A percentile compares a stretch with the other conserved stretches of the same genome.
These are phyloP conservation scores for Tiphia femorata DNA, from an alignment of 2,888 invertebrate genomes.

Conservation along the genomic window DNA sequence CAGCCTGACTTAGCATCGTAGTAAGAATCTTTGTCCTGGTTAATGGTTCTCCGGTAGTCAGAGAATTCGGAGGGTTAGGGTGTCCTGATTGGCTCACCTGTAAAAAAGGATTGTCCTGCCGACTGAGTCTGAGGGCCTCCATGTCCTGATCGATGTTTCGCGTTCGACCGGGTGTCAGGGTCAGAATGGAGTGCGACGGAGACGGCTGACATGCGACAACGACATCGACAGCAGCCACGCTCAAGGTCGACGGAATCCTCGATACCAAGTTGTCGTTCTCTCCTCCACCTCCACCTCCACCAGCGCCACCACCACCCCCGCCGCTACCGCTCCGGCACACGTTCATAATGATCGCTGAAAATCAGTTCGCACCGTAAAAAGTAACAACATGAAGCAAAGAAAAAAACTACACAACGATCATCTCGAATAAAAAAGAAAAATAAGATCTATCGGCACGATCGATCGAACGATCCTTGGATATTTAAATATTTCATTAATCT, in stretches of 20 bases:
- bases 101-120: slow-evolving; percentile 88
- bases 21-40: too few relatives aligned
- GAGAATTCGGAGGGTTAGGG: not conserved
- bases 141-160: slow-evolving; percentile 87
- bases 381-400: too few relatives aligned
- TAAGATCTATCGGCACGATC: too few relatives aligned
- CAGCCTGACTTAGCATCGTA: too few relatives aligned
- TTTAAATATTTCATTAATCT: too few relatives aligned
- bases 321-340: too few relatives aligned
- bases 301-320: too few relatives aligned
- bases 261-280: slow-evolving; percentile 59
- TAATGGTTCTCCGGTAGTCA: too few relatives aligned
- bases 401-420: too few relatives aligned
- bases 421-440: too few relatives aligned
- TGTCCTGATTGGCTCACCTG: too few relatives aligned
- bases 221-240: slow-evolving; percentile 67
- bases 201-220: slow-evolving; percentile 67
- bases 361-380: slow-evolving; percentile 3
- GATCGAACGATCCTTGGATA: too few relatives aligned
- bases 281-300: slow-evolving; percentile 41
- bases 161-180: slow-evolving; percentile 80
- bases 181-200: slow-evolving; percentile 75
- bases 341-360: slow-evolving; percentile 54
- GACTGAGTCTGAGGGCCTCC: slow-evolving; percentile 83
- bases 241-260: slow-evolving; percentile 69